Conservation (phyloP, 2,113 vertebrate species). For the Proterorhinus semilunaris region DNA sequence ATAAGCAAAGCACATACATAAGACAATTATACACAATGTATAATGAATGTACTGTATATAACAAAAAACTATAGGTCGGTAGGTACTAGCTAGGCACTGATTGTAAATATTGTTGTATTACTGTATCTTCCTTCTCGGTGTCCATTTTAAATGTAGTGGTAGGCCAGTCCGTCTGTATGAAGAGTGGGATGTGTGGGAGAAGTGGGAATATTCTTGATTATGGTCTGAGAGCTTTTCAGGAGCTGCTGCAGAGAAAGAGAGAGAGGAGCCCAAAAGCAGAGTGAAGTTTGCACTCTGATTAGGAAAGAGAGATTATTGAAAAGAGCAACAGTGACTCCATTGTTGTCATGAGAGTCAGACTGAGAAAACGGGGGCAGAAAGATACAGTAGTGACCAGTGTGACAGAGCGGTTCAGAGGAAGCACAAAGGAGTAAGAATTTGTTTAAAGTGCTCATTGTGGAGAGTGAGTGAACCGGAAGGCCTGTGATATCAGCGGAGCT, state of each 20-base stretch:
- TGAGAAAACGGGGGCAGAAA: slow-evolving; percentile 34
- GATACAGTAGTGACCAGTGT: slow-evolving; percentile 36
- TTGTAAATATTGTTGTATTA: no score
- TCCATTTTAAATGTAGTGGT: no score
- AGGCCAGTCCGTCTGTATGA: neutral
- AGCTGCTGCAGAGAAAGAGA: neutral
- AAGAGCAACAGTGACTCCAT: slow-evolving; percentile 68
- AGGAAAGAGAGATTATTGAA: slow-evolving; percentile 50
- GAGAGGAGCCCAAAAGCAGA: slow-evolving; percentile 19
- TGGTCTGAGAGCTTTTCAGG: slow-evolving; percentile 17
- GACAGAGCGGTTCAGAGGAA: slow-evolving; percentile 35
- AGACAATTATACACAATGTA: no score
- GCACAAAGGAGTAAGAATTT: slow-evolving; percentile 63
- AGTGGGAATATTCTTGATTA: slow-evolving; percentile 36
- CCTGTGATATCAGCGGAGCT: slow-evolving; percentile 40
- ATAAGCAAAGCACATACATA: no score
- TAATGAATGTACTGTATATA: neutral
- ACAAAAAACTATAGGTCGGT: neutral
- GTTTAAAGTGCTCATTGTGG: slow-evolving; percentile 63
- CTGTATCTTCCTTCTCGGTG: no score
- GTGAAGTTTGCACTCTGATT: slow-evolving; percentile 62
- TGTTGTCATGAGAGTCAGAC: slow-evolving; percentile 53
- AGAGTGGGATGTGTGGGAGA: slow-evolving; percentile 37
- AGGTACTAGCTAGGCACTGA: no score
- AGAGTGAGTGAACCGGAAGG: slow-evolving; percentile 61